Evolutionary conservation across 2,888 invertebrate genomes (phyloP).

Genomic region (Capitulum mitella): DNA sequence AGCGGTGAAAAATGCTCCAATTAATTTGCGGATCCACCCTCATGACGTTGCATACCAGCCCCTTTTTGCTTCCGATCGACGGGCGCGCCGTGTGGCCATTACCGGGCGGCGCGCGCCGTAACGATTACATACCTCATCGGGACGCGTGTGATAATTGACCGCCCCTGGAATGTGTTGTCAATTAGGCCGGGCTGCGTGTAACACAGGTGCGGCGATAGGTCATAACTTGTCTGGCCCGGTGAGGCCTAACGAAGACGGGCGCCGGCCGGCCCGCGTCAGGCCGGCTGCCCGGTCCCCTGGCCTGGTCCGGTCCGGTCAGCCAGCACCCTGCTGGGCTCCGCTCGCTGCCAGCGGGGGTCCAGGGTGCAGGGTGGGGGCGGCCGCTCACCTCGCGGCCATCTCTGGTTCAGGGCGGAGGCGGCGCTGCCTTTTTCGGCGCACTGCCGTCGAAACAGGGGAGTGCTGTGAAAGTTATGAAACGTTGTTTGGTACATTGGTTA

Average conservation of each 20-base stretch:
- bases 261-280: no score
- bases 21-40: constrained; percentile 73
- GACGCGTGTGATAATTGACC: constrained; percentile 10
- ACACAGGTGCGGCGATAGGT: background rate
- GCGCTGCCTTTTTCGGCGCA: no score
- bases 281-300: no score
- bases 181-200: constrained; percentile 1
- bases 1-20: constrained; percentile 91
- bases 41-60: constrained; percentile 19
- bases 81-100: background rate
- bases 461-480: no score
- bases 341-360: no score
- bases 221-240: background rate
- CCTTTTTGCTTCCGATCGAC: constrained; percentile 13
- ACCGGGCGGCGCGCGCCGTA: constrained; percentile 29
- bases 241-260: constrained; percentile 8
- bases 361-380: no score
- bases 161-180: constrained; percentile 23
- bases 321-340: no score
- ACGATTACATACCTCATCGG: constrained; percentile 29
- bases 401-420: no score
- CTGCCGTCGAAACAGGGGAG: no score
- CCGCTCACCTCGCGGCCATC: no score
- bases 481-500: no score
- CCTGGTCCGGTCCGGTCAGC: no score